Base-by-base conservation (phyloP, 2,888 invertebrate genomes). In the Nomada goodeniana region DNA sequence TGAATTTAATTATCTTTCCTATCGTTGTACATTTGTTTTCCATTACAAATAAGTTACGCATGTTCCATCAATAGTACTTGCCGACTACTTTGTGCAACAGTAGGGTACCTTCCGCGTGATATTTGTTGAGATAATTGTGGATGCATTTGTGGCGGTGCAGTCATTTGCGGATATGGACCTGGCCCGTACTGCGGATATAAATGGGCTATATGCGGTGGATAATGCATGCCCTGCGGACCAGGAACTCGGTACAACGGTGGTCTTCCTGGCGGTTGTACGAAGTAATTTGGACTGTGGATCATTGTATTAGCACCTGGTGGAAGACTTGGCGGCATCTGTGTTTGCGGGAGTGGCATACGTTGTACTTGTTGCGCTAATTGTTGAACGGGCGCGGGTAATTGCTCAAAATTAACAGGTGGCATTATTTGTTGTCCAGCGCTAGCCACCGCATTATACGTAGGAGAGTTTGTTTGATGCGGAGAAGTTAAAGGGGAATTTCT, bases 241-340 rank as follows among this genome's bases (percentile, higher is more conserved):
- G 92, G 87, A 57, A 93, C 91, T 77, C 92, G 90, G 71, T 93
- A 93, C 83, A 94, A 85, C 2, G 93, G 92, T 29, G 94, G 93
- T 72, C 93, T 94, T 91, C 92, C 94, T 91, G 90, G 94, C 89
- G 83, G 91, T 63, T 91, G 94, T 72, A 88, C 95, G 94, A 90
- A 95, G 74, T 92, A 93, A 89, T 90, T 92, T 4, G 90, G 77
- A 1, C 89, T 91, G 18, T 92, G 92, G 26, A 93, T 91, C 91
- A 93, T 92, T 4, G 92, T 90, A 65, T 89, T 92, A 9, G 91
- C 91, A 42, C 93, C 93, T 18, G 93, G 93, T 20, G 93, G 92
- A 85, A 93, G 84, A 80, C 85, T 87, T 18, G 91, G 89, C 20
- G 90, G 87, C 85, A 92, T 84, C 81, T 93, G 93, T 18, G 90